Conservation (phyloP, 2,113 vertebrate genomes). For the Eurystomus gularis region DNA sequence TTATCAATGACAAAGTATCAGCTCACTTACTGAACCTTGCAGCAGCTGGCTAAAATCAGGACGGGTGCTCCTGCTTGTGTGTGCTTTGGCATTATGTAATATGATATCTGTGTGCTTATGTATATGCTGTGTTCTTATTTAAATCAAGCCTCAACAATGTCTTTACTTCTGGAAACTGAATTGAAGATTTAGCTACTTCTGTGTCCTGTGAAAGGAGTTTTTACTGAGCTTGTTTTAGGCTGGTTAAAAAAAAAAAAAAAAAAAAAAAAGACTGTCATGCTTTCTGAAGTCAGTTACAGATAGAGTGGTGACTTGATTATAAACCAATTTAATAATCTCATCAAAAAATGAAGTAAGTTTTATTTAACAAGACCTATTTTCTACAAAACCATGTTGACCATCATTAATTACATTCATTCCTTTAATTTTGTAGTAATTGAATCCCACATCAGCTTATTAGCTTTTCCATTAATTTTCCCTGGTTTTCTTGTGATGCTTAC, state of each 20-base stretch:
- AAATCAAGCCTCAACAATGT: neutral
- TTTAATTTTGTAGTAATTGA: conserved; percentile 55
- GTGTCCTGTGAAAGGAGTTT: neutral
- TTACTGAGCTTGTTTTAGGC: neutral
- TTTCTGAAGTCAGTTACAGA: neutral
- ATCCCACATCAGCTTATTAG: conserved; percentile 27
- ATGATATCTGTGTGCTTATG: rapidly evolving
- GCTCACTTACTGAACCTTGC: neutral
- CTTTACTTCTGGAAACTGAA: neutral
- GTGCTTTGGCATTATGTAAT: neutral
- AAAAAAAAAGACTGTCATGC: neutral
- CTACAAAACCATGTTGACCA: conserved; percentile 33
- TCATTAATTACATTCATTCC: conserved; percentile 48
- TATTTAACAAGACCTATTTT: conserved; percentile 49
- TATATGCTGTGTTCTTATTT: neutral
- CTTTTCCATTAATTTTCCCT: conserved; percentile 42
- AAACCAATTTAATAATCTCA: conserved; percentile 36
- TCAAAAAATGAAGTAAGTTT: conserved; percentile 35
- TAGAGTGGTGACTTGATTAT: neutral
- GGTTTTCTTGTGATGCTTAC: neutral
- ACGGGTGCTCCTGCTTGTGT: neutral
- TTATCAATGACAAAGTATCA: neutral
- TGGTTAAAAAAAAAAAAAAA: neutral
- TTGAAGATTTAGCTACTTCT: neutral
- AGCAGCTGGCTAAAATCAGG: neutral